A percentile compares a stretch with the other conserved stretches of the same genome.
These are phyloP conservation scores for Xiphophorus hellerii DNA, from an alignment of 2,113 vertebrate species.

Conservation along the genomic window DNA sequence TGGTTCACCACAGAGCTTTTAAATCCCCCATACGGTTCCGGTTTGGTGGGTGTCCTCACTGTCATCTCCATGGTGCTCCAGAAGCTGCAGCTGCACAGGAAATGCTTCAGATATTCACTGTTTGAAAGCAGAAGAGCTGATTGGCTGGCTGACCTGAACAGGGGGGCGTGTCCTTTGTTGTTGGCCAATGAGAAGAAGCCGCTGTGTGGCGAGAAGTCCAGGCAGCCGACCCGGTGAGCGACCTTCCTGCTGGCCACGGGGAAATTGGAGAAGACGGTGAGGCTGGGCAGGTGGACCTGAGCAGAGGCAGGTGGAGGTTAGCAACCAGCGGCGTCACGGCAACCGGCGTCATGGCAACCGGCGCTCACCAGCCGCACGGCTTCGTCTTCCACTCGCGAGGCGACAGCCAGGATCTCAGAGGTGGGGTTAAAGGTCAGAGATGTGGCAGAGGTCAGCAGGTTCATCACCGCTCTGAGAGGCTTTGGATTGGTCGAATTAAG, in stretches of 20 bases:
- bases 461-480: conserved; percentile 91
- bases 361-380: conserved; percentile 87
- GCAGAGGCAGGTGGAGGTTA: neutral
- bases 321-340: neutral
- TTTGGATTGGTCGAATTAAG: conserved; percentile 83
- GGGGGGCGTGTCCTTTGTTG: conserved; percentile 89
- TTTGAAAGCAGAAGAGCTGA: neutral
- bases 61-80: too few relatives aligned
- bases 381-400: conserved; percentile 84
- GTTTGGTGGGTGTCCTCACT: too few relatives aligned
- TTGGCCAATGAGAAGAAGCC: conserved; percentile 94
- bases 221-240: conserved; percentile 78
- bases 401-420: conserved; percentile 91
- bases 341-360: neutral
- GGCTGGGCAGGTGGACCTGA: conserved; percentile 91
- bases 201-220: conserved; percentile 95
- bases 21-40: too few relatives aligned
- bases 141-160: conserved; percentile 85
- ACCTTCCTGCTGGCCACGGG: conserved; percentile 83
- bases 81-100: neutral
- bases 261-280: conserved; percentile 94
- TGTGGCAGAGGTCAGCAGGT: conserved; percentile 88
- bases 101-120: neutral
- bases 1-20: too few relatives aligned
- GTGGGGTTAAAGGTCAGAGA: conserved; percentile 87